phyloP scores from a whole-genome alignment of 2,888 invertebrate genomes.

The Agrotis clavis region DNA sequence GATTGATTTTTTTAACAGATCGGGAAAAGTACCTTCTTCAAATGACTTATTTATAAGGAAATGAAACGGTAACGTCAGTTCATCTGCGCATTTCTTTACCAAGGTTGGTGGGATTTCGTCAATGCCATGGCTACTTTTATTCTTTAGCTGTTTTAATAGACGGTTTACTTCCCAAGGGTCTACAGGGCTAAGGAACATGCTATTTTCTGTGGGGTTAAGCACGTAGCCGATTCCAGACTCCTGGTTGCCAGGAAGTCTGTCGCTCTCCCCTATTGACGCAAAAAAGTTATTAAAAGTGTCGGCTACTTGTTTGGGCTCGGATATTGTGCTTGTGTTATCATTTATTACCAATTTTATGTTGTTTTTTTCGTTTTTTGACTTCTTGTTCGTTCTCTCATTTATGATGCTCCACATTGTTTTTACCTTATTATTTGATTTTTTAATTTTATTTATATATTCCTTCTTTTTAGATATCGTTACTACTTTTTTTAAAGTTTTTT shows the following conservation, averaged over 20 bases:
- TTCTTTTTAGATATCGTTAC: no score
- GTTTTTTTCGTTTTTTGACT: not conserved
- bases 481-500: not conserved
- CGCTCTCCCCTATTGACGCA: not conserved
- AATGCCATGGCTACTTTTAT: not conserved
- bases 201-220: not conserved
- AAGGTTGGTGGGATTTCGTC: not conserved
- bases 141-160: not conserved
- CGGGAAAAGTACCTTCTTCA: not conserved
- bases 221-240: not conserved
- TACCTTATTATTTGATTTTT: not conserved
- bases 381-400: not conserved
- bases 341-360: not conserved
- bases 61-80: not conserved
- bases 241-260: no score
- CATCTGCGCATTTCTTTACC: not conserved
- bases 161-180: not conserved
- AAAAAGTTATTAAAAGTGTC: not conserved
- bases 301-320: not conserved
- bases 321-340: not conserved
- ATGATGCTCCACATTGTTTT: not conserved
- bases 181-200: not conserved
- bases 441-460: conserved; percentile 5
- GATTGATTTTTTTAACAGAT: not conserved
- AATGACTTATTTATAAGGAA: not conserved